Percentiles rank a stretch among this genome's conserved stretches.
Conservation (phyloP, 1,140 invertebrate genomes). For the Apis laboriosa region DNA sequence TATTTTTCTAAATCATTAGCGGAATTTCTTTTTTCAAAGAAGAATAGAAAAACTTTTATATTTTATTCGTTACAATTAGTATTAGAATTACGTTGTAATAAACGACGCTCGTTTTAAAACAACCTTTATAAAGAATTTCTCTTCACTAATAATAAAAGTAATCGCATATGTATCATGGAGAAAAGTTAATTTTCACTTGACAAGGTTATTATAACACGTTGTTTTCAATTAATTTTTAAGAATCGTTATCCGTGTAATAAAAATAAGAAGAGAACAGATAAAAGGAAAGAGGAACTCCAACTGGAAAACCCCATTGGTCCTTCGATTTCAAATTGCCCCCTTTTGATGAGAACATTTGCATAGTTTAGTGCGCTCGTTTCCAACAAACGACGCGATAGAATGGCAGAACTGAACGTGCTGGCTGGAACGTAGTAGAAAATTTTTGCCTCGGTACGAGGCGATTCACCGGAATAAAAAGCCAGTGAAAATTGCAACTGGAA, state of each 20-base stretch:
- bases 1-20: no score
- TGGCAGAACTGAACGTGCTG: no score
- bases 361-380: not conserved
- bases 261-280: not conserved
- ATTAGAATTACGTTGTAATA: not conserved
- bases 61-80: not conserved
- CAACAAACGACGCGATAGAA: not conserved
- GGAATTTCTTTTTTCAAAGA: no score
- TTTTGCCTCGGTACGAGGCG: no score
- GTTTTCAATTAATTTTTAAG: not conserved
- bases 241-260: not conserved
- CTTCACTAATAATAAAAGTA: not conserved
- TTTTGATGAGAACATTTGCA: constrained; percentile 8
- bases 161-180: no score
- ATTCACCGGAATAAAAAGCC: no score
- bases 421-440: not conserved
- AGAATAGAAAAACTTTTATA: not conserved
- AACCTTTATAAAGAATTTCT: not conserved
- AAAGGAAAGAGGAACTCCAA: not conserved
- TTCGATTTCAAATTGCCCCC: not conserved
- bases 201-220: not conserved
- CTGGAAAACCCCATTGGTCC: no score
- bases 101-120: not conserved
- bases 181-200: not conserved
- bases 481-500: not conserved